Conservation (phyloP, 1,140 invertebrate genomes). For the Musca vetustissima region DNA sequence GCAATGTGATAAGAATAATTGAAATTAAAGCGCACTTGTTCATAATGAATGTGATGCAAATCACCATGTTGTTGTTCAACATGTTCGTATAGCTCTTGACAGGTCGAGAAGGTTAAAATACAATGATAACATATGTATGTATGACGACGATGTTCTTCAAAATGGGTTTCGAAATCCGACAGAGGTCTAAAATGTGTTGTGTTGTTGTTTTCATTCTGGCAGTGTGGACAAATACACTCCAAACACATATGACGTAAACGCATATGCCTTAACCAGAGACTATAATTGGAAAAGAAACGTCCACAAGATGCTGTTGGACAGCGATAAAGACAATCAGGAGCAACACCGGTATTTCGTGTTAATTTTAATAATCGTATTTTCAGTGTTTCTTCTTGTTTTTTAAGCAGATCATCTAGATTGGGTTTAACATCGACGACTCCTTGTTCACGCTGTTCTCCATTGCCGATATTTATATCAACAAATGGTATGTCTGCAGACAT, state of each 20-base stretch:
- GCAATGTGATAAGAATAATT: not conserved
- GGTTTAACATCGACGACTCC: slow-evolving; percentile 10
- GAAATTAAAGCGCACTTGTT: slow-evolving; percentile 1
- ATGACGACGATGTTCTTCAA: slow-evolving; percentile 23
- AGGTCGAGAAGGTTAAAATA: not conserved
- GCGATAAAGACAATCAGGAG: slow-evolving; percentile 16
- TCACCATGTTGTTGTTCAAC: not conserved
- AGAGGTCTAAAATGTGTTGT: not conserved
- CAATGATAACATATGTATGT: slow-evolving; percentile 16
- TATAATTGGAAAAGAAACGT: slow-evolving; percentile 25
- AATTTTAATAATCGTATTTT: slow-evolving; percentile 10
- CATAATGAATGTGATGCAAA: not conserved
- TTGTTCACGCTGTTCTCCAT: not conserved
- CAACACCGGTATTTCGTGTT: slow-evolving; percentile 9
- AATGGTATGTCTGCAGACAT: not conserved
- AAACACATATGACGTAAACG: slow-evolving; percentile 12
- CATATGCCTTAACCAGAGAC: slow-evolving; percentile 20
- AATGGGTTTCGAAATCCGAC: not conserved
- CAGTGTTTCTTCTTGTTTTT: slow-evolving; percentile 13
- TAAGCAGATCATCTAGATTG: not conserved
- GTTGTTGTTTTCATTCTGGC: not conserved
- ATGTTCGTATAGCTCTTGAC: not conserved
- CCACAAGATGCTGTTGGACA: slow-evolving; percentile 8
- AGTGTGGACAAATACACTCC: slow-evolving; percentile 20
- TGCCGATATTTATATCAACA: not conserved